Evolutionary conservation across 2,888 invertebrate species (phyloP), one percentile per base, ranked within the genome.

Genomic region (Macrosoma leucophasiata): DNA sequence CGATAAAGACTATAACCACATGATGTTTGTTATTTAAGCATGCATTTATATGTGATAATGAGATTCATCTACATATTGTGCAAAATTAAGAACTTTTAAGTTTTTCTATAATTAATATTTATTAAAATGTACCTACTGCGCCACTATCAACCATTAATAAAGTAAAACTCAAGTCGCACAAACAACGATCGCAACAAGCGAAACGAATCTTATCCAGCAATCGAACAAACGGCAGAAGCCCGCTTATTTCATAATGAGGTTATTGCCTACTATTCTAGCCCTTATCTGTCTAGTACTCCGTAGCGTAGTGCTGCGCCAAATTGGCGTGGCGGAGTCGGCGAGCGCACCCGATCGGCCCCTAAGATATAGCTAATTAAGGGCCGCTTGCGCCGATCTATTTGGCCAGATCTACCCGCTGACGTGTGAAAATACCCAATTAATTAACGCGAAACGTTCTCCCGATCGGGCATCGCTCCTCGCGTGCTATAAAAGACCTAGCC

Each of bases 361-460:
- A 58, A 63, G 84, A 84, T 84, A 82, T 65, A 69, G 70, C 76
- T 84, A 84, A 84, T 84, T 78, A 84, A 82, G 78, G 79, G 66
- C 72, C 77, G 61, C 64, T 64, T 62, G 64, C 69, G 64, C 71
- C 75, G 82, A 84, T 84, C 84, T 82, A 81, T 79, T 84, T 76
- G 79, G 78, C 69, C 62, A 76, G 84, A 84, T 84, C 78, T 78
- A 69, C 68, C 70, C 67, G 68, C 60, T 82, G 84, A 84, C 84
- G 84, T 84, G 84, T 84, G 84, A 84, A 84, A 84, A 84, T 79
- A 81, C 69, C 84, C 84, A 84, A 84, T 84, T 84, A 84, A 84
- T 84, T 84, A 84, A 74, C 76, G 76, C 72, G 72, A 65, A 73
- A 74, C 74, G 62, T 58, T 62, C 57, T 48, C 62, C 52, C 56